Evolutionary conservation across 2,113 vertebrate genomes (phyloP), one percentile per base, ranked within the genome.

Genomic region (Murina feae): DNA sequence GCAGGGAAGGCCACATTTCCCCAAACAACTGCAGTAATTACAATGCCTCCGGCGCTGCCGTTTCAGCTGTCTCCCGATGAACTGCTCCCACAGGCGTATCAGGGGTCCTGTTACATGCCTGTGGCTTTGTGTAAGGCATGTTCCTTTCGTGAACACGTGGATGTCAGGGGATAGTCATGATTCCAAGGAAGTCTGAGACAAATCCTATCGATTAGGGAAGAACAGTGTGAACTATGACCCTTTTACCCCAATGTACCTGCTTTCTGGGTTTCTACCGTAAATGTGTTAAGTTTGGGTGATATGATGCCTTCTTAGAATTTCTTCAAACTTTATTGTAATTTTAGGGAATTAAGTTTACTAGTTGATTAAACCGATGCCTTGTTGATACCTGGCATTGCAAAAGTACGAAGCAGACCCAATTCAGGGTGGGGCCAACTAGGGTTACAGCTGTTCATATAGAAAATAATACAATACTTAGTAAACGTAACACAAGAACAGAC

Each of bases 11-110:
- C 91, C 96, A 5, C 97, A 81, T 65, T 44, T 44, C 51, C 37
- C 20, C 85, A 96, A 98, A 94, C 79, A 97, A 86, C 97, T 80
- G n/a, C 60, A 71, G 5, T 86, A 28, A 69, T 74, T 53, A 47
- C 35, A 91, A 69, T 83, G 60, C 82, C 49, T 53, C 30, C 51
- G 21, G 25, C 86, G 75, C 51, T 91, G 94, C 79, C 69, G 69
- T 39, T 96, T 89, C 88, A 96, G 79, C 35, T 47, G 16, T 37
- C 0, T 93, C 75, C 83, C 89, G 39, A 69, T 93, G 86, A 74
- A 93, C 4, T 6, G 72, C 49, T 94, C 0, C 82, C 76, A 23
- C 66, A 49, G 28, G 76, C 78, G 14, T 39, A 6, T 42, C 12
- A 32, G 14, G 42, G 42, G 55, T 68, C 28, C 28, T 32, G 6